Evolutionary conservation across 92 coral and sea anemone species (phyloP), one percentile per base, ranked within the genome.

Genomic region (Palythoa grandis): DNA sequence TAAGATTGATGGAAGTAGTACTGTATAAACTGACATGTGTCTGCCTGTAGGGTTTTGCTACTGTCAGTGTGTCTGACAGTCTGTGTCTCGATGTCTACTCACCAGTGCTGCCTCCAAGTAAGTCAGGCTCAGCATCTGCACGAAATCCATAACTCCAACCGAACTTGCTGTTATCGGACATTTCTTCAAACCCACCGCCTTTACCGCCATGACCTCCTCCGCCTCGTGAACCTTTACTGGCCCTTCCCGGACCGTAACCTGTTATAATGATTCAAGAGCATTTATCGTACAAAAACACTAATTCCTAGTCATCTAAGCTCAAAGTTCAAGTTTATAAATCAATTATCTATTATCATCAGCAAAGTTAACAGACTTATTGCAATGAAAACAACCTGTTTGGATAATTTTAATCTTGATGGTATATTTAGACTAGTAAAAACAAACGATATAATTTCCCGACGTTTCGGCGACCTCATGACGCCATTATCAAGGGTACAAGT

Each of bases 131-230:
- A 5, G n/a, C 7, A 5, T 24, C 17, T 61, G 2, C 14, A 39
- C 11, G 1, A n/a, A 39, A 79, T 43, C 84, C 84, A 65, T 79
- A 79, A 47, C 58, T 79, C 84, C 84, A 79, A 37, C 84, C 84
- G 63, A 57, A 79, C 56, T 19, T 58, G 9, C 0, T 15, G 0
- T 14, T 0, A 5, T 17, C 3, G 16, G 3, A 7, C 10, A 0
- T 43, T 20, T 79, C 74, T 20, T 39, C 1, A 16, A 79, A 79
- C 3, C 15, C 22, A 19, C 98, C 98, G 3, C 98, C 98, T 69
- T 91, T 87, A 19, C 98, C 98, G 9, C 91, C 95, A 83, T 94
- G 98, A 47, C 98, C 98, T 2, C 90, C 98, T 37, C 98, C 98
- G 8, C 92, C 93, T 70, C 72, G 78, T 16, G 53, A 52, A 2